phyloP scores from a whole-genome alignment of 2,888 invertebrate species.

The Patella depressa region DNA sequence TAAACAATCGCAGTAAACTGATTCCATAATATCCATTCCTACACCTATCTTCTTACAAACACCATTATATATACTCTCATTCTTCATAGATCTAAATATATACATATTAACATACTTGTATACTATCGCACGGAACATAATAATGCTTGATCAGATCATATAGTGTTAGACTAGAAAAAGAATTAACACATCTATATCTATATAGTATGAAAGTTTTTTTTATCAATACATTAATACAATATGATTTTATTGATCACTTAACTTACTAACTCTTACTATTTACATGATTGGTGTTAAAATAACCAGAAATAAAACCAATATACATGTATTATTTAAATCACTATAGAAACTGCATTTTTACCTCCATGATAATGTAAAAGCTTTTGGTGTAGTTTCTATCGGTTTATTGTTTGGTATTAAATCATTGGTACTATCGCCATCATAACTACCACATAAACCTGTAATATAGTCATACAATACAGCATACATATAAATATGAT shows the following conservation, averaged over 20 bases:
- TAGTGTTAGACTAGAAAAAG: too few species aligned
- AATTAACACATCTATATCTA: too few species aligned
- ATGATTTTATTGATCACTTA: too few species aligned
- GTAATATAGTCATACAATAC: neutral
- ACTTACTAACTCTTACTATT: too few species aligned
- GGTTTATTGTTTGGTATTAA: slow-evolving; percentile 34
- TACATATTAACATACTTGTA: too few species aligned
- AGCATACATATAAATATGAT: neutral
- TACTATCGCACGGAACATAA: too few species aligned
- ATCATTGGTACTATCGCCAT: slow-evolving; percentile 33
- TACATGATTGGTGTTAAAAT: too few species aligned
- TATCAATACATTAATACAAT: too few species aligned
- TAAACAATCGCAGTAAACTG: slow-evolving; percentile 14
- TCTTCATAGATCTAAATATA: neutral
- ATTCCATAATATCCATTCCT: neutral
- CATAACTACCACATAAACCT: slow-evolving; percentile 42
- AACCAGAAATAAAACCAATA: too few species aligned
- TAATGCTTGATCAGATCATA: too few species aligned
- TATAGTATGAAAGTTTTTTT: too few species aligned
- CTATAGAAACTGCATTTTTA: slow-evolving; percentile 10
- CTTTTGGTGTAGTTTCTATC: slow-evolving; percentile 30
- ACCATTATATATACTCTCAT: slow-evolving; percentile 5
- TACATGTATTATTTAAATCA: neutral
- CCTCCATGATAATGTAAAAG: slow-evolving; percentile 43
- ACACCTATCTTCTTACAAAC: neutral